phyloP scores from a whole-genome alignment of 2,113 vertebrate genomes.

The Lepidothrix coronata region DNA sequence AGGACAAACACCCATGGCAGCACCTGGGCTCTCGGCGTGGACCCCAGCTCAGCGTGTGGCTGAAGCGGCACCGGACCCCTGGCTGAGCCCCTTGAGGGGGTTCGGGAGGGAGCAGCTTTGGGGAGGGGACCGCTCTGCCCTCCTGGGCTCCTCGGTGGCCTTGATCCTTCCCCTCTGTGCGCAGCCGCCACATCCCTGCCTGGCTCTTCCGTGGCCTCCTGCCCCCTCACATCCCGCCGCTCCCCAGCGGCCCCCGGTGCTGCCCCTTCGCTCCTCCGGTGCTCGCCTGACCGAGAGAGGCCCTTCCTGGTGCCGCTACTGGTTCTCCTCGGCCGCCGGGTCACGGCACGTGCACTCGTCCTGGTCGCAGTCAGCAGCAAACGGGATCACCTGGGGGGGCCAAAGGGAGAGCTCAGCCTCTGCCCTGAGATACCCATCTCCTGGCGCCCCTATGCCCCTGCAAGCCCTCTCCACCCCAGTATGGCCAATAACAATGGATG shows the following conservation, averaged over 20 bases:
- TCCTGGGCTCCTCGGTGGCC: neutral
- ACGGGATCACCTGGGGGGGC: conserved; percentile 86
- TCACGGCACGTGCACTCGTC: conserved; percentile 96
- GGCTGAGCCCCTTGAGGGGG: neutral
- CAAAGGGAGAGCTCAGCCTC: neutral
- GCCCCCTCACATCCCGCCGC: neutral
- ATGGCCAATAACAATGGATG: neutral
- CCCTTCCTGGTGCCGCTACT: neutral
- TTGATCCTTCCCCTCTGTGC: accelerated
- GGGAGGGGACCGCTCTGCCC: neutral
- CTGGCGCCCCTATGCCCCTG: accelerated
- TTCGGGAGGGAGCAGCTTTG: neutral
- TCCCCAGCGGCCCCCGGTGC: neutral
- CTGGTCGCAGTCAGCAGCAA: conserved; percentile 89
- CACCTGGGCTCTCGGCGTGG: neutral
- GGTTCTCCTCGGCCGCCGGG: conserved; percentile 92
- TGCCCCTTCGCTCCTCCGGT: neutral
- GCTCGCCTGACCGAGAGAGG: neutral
- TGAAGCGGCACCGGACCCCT: neutral
- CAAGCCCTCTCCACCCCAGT: accelerated
- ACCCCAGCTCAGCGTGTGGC: neutral
- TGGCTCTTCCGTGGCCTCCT: neutral
- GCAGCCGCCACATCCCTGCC: neutral
- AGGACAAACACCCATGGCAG: neutral
- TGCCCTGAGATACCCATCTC: neutral